Evolutionary conservation across 2,888 invertebrate genomes (phyloP).

Genomic region (Lasioglossum leucozonium): DNA sequence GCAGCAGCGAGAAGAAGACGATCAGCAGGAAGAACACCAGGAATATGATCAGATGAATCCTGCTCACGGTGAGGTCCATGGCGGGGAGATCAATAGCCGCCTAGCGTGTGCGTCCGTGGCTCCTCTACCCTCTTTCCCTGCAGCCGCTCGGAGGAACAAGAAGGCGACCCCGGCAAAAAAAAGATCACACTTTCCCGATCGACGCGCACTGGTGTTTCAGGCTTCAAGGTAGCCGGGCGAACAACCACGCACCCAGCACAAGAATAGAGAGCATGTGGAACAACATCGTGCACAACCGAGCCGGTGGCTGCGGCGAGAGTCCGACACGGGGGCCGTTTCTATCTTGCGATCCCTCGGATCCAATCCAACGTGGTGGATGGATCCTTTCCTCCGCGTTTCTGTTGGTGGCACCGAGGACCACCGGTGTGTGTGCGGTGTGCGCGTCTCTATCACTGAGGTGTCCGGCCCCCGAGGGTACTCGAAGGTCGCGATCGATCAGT

Average conservation of each 20-base stretch:
- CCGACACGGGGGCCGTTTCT: too few species aligned
- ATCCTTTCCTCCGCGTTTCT: neutral
- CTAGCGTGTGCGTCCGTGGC: neutral
- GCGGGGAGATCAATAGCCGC: conserved; percentile 10
- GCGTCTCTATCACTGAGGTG: neutral
- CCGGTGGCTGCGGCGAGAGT: neutral
- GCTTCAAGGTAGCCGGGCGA: neutral
- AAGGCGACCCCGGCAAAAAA: neutral
- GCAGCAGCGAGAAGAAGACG: conserved; percentile 46
- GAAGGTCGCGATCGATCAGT: conserved; percentile 71
- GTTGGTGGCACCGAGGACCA: neutral
- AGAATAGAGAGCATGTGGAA: neutral
- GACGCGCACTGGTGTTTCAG: neutral
- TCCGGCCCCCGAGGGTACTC: conserved; percentile 23
- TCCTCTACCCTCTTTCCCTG: neutral
- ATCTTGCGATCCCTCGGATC: neutral
- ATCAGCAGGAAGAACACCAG: conserved; percentile 50
- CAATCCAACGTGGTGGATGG: too few species aligned
- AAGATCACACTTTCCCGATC: neutral
- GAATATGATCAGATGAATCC: conserved; percentile 48
- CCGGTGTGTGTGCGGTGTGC: neutral
- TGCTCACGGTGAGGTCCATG: conserved; percentile 37
- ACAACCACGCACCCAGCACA: neutral
- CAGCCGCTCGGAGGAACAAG: neutral
- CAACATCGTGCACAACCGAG: neutral